Conservation (phyloP, 2,113 vertebrate species). For the Heloderma charlesbogerti region DNA sequence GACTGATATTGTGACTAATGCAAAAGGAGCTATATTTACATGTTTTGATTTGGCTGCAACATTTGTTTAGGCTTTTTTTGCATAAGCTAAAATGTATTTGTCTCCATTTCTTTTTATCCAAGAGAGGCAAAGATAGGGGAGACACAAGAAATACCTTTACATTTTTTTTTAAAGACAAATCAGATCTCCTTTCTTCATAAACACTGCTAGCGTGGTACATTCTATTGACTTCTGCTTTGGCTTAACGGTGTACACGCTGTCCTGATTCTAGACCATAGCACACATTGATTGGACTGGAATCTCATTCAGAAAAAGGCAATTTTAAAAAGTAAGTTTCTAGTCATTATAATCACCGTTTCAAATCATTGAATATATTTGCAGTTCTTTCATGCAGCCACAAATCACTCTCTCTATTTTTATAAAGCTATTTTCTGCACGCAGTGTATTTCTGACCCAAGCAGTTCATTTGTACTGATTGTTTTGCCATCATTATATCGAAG, state of each 20-base stretch:
- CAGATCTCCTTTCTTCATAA: neutral
- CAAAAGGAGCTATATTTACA: neutral
- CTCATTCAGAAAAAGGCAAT: neutral
- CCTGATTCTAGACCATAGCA: neutral
- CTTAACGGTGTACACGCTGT: neutral
- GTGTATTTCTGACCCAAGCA: slow-evolving; percentile 44
- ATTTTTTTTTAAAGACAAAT: neutral
- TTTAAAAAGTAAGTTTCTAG: neutral
- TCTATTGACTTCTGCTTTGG: neutral
- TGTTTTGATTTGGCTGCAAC: neutral
- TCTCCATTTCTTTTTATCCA: neutral
- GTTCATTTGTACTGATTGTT: slow-evolving; percentile 47
- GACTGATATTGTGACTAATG: too few relatives aligned
- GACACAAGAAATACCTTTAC: neutral
- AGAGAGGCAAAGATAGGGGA: neutral
- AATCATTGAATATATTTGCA: neutral
- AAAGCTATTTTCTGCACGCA: slow-evolving; percentile 18
- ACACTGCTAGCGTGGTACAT: neutral
- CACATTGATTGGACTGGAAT: neutral
- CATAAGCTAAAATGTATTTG: too few relatives aligned
- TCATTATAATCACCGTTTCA: too few relatives aligned
- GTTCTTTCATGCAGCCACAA: neutral
- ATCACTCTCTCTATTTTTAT: neutral
- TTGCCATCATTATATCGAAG: slow-evolving; percentile 25
- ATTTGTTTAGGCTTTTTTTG: neutral